Evolutionary conservation across 1,140 invertebrate genomes (phyloP).

Genomic region (Lamellibrachia luymesi): DNA sequence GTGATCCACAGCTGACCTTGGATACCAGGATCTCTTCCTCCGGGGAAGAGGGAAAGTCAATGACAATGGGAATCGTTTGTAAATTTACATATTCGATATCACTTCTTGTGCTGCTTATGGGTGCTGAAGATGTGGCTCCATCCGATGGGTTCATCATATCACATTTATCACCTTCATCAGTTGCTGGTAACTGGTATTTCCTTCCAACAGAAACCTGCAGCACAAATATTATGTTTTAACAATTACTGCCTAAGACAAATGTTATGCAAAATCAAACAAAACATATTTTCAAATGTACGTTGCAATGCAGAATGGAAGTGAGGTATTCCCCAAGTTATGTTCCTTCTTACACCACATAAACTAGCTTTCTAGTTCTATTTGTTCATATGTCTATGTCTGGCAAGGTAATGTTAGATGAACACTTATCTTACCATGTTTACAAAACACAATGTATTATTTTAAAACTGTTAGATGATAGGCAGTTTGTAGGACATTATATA

Average conservation of each 20-base stretch:
- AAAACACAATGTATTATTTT: no score
- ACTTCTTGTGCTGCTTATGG: not conserved
- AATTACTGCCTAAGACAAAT: not conserved
- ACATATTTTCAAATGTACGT: not conserved
- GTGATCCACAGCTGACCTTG: slow-evolving; percentile 44
- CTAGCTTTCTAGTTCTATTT: not conserved
- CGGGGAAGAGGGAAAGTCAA: slow-evolving; percentile 26
- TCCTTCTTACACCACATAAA: not conserved
- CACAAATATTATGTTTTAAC: not conserved
- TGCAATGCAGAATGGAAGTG: not conserved
- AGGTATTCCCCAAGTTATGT: not conserved
- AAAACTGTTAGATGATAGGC: no score
- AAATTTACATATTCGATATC: slow-evolving; percentile 32
- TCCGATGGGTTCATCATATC: not conserved
- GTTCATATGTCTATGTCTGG: not conserved
- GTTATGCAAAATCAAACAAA: not conserved
- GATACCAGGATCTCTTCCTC: slow-evolving; percentile 30
- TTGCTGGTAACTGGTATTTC: not conserved
- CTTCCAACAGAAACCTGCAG: not conserved
- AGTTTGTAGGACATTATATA: not conserved
- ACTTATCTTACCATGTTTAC: not conserved
- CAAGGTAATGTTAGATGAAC: not conserved
- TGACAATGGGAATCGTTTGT: slow-evolving; percentile 32
- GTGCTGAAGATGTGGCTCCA: not conserved
- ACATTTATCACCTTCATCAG: not conserved